Base-by-base conservation (phyloP, 2,888 invertebrate species). In the Cheilosia grossa region DNA sequence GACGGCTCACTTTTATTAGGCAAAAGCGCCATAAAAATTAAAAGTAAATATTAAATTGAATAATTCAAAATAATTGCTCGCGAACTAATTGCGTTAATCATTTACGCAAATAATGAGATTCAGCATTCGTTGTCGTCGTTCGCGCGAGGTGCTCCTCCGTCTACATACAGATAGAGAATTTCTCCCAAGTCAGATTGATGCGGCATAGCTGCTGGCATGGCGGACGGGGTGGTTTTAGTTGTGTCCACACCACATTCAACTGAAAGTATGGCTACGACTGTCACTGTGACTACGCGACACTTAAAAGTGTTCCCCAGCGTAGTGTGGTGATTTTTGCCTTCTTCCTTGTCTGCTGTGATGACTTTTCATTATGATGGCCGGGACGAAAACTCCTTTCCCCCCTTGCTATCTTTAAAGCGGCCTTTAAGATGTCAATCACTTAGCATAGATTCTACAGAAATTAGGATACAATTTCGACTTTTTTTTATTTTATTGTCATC, bases 11-110 rank as follows among this genome's bases (percentile, higher is more conserved):
- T 66, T 67, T 56, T 61, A 44, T 58, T 72, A 80, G 80, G 72
- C 80, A 85, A 80, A 75, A 77, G 66, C 70, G 66, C 67, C 54
- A 61, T 67, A 80, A 86, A 86, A 86, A 82, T 79, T 79, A 89
- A 90, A 90, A 89, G 90, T 90, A 90, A 91, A 90, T 89, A 89
- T 89, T 90, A 91, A 91, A 91, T 91, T 91, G 90, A 91, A 91
- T 91, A 91, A 91, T 90, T 91, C 90, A 89, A 90, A 91, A 90
- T 91, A 91, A 91, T 91, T 91, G 85, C 85, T 85, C 75, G 85
- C 80, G 87, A 78, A 87, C 85, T 87, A 87, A 87, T 87, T 87
- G 87, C 77, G 87, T 87, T 87, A 87, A 87, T 85, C 85, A 87
- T 87, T 87, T 87, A 87, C 87, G 87, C 85, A 79, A 82, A 87